Evolutionary conservation across 2,113 vertebrate genomes (phyloP).

Genomic region (Oreochromis spilurus): DNA sequence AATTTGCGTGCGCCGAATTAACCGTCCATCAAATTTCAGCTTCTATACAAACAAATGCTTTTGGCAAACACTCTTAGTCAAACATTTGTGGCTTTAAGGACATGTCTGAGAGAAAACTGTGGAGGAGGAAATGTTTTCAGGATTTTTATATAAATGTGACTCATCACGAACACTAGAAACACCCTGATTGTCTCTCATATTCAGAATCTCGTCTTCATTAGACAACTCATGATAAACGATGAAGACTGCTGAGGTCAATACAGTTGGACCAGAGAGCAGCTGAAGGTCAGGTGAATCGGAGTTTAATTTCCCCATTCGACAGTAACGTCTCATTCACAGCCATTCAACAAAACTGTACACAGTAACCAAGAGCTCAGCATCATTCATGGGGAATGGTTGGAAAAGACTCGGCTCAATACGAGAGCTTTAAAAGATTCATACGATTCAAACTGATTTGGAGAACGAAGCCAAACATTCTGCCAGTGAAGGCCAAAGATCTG

Average conservation of each 20-base stretch:
- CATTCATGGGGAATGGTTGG: neutral
- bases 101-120: neutral
- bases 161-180: neutral
- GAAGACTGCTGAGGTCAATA: neutral
- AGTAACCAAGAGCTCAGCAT: neutral
- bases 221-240: neutral
- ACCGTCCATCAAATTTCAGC: neutral
- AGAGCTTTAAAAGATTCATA: neutral
- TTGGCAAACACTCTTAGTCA: neutral
- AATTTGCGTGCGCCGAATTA: neutral
- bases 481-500: neutral
- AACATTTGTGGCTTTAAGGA: neutral
- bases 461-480: neutral
- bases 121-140: neutral
- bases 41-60: neutral
- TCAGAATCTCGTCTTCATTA: neutral
- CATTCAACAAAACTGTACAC: neutral
- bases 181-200: neutral
- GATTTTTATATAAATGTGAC: neutral
- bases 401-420: neutral
- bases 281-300: neutral
- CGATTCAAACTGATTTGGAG: neutral
- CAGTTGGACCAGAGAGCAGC: neutral
- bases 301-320: fast-evolving
- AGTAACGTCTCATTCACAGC: neutral